Percentiles rank a stretch among this genome's conserved stretches.
Evolutionary conservation across 1,140 invertebrate species (phyloP).

Genomic region (Triops longicaudatus): DNA sequence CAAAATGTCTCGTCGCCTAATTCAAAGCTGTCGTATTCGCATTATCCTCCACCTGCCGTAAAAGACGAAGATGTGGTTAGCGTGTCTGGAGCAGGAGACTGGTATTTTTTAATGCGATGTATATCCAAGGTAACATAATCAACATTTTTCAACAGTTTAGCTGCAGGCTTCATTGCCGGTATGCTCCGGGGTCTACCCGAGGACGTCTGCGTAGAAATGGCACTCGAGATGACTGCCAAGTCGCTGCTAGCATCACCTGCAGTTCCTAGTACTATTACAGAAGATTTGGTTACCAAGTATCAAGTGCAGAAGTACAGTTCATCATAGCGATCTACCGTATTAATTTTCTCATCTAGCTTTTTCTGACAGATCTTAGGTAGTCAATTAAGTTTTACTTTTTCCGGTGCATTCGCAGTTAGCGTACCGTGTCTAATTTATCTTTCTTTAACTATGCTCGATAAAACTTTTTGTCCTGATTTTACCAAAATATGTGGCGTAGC

Average conservation of each 20-base stretch:
- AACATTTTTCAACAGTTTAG: slow-evolving; percentile 41
- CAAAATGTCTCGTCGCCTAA: background rate
- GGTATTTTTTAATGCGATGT: slow-evolving; percentile 36
- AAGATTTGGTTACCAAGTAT: background rate
- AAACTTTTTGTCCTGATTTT: too few relatives aligned
- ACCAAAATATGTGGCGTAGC: too few relatives aligned
- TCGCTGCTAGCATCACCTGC: slow-evolving; percentile 38
- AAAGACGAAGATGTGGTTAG: slow-evolving; percentile 39
- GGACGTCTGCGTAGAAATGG: slow-evolving; percentile 40
- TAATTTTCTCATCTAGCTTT: background rate
- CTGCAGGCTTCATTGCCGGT: slow-evolving; percentile 44
- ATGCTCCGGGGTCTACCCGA: slow-evolving; percentile 42
- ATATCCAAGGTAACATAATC: slow-evolving; percentile 27
- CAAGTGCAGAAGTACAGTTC: background rate
- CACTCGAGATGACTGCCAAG: slow-evolving; percentile 43
- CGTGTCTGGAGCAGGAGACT: slow-evolving; percentile 49
- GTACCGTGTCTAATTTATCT: too few relatives aligned
- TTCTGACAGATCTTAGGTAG: too few relatives aligned
- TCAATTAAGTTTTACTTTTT: too few relatives aligned
- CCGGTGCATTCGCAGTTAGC: too few relatives aligned
- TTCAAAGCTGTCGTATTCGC: background rate
- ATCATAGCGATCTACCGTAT: background rate
- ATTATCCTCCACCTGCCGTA: slow-evolving; percentile 32
- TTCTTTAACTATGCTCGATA: too few relatives aligned
- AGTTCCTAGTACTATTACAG: slow-evolving; percentile 18